A percentile compares a stretch with the other conserved stretches of the same genome.
phyloP scores from a whole-genome alignment of 1,140 invertebrate genomes.

The Arctopsyche grandis region DNA sequence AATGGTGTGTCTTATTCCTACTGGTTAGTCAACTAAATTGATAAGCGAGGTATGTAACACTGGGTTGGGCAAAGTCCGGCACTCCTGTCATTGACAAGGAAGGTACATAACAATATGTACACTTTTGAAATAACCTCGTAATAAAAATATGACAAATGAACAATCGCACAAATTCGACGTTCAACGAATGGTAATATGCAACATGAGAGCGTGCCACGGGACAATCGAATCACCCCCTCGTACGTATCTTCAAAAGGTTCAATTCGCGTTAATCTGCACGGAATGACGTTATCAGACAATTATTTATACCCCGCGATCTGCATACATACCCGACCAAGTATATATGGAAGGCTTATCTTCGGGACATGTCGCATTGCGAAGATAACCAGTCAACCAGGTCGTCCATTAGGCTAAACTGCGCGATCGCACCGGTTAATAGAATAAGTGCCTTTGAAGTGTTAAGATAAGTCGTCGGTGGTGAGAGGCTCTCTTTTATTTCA shows the following conservation, averaged over 20 bases:
- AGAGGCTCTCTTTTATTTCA: neutral
- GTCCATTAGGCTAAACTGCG: constrained; percentile 18
- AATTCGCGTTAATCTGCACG: constrained; percentile 6
- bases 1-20: too few species aligned
- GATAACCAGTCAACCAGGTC: constrained; percentile 36
- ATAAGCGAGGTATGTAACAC: too few species aligned
- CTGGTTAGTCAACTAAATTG: too few species aligned
- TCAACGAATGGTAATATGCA: constrained; percentile 13
- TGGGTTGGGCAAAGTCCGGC: too few species aligned
- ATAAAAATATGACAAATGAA: neutral
- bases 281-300: constrained; percentile 26
- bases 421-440: neutral
- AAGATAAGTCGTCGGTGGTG: neutral
- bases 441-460: neutral
- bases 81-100: too few species aligned
- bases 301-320: constrained; percentile 22
- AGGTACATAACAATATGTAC: too few species aligned
- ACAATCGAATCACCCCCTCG: neutral
- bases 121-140: neutral
- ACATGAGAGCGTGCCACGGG: neutral
- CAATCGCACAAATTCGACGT: neutral
- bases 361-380: constrained; percentile 12
- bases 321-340: neutral
- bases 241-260: neutral
- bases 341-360: neutral